Evolutionary conservation across 2,888 invertebrate genomes (phyloP), one percentile per base, ranked within the genome.

Genomic region (Cantharis rustica): DNA sequence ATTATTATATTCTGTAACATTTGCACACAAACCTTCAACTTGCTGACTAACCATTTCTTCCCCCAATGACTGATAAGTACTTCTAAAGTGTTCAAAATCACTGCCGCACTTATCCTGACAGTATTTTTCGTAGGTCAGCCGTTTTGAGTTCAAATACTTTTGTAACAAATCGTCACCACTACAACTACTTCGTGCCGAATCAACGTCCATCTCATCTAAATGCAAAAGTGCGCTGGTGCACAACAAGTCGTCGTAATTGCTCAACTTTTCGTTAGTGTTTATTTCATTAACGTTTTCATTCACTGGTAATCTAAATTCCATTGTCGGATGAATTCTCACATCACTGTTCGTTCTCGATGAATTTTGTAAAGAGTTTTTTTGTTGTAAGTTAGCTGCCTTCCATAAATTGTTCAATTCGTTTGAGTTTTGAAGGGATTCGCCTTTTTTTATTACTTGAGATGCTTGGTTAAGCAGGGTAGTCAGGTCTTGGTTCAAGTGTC

Each of bases 241-340:
- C 61, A 61, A 62, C 13, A 78, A 26, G 16, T 78, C 77, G 17
- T 63, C 62, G 66, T 78, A 75, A 70, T 72, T 72, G 16, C 75
- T 63, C 16, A 78, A 17, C 68, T 72, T 66, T 75, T 78, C 73
- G 10, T 62, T 27, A 10, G 71, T 70, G 16, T 23, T 17, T n/a
- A 16, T 66, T 20, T 66, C 16, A 68, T 68, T 16, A 26, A 76
- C 61, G 13, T 16, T 20, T 13, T n/a, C 13, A 11, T 73, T 69
- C 15, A 73, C 3, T n/a, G 70, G 61, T 27, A 73, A 70, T 10
- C 9, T 16, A 27, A 64, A 71, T 23, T 61, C 72, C 63, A 31
- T 66, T 11, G n/a, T 20, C 13, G 64, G 64, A 9, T 9, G 17
- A 66, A 2, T 66, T n/a, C 9, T 23, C n/a, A 16, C 20, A 3